These are phyloP conservation scores for Apotomis betuletana DNA, from an alignment of 2,888 invertebrate genomes.

Conservation along the genomic window DNA sequence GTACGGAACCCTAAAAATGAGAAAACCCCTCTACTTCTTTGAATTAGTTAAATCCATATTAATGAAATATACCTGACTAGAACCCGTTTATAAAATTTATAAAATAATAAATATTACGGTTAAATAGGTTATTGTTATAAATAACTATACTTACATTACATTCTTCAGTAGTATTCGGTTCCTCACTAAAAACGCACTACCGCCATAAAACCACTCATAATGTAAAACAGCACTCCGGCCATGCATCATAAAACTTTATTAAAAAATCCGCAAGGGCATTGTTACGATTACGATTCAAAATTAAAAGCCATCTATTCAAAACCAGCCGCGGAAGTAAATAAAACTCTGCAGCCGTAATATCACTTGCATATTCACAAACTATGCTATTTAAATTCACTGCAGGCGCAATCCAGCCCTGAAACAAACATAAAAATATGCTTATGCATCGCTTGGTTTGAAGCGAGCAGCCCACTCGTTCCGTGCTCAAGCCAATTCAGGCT, in stretches of 20 bases:
- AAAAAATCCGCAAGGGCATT: slow-evolving; percentile 11
- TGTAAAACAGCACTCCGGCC: background rate
- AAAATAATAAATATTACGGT: too few relatives aligned
- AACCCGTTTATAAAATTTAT: too few relatives aligned
- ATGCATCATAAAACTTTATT: slow-evolving; percentile 5
- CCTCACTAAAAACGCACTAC: too few relatives aligned
- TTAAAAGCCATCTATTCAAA: slow-evolving; percentile 40
- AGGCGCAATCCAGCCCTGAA: slow-evolving; percentile 60
- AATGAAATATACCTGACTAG: too few relatives aligned
- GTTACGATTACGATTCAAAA: slow-evolving; percentile 30
- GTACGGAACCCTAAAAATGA: too few relatives aligned
- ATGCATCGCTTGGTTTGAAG: slow-evolving; percentile 49
- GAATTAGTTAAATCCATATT: too few relatives aligned
- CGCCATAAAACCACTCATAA: too few relatives aligned
- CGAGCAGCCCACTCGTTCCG: slow-evolving; percentile 31
- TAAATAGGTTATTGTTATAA: too few relatives aligned
- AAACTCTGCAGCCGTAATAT: slow-evolving; percentile 53
- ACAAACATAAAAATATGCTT: slow-evolving; percentile 59
- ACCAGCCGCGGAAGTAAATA: slow-evolving; percentile 54
- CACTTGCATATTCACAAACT: slow-evolving; percentile 60
- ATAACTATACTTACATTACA: too few relatives aligned
- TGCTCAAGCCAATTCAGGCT: slow-evolving; percentile 23
- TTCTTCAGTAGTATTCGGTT: too few relatives aligned
- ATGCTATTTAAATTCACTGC: slow-evolving; percentile 66
- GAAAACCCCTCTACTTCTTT: too few relatives aligned